Evolutionary conservation across 2,888 invertebrate species (phyloP), one percentile per base, ranked within the genome.

Genomic region (Orgyia antiqua): DNA sequence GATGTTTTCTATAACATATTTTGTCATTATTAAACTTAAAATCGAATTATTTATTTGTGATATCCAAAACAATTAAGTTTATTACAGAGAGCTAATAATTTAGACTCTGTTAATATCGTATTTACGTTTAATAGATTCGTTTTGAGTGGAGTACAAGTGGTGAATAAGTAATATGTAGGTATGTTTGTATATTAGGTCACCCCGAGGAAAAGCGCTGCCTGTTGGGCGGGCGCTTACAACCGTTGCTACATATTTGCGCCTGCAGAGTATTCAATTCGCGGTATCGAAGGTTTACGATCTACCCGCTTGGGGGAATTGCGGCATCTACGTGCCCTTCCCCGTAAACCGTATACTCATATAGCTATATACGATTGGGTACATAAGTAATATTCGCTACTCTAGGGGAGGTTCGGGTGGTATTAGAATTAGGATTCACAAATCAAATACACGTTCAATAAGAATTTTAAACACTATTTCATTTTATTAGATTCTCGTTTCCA

Each of bases 261-360:
- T 63, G 64, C 64, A 45, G 67, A 63, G 71, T 71, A 75, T 80
- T 80, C 79, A 79, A 82, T 82, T 76, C 79, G 78, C 58, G 78
- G 78, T 82, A 79, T 80, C 80, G 73, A 65, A 78, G 78, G 76
- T 78, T 82, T 82, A 79, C 77, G 78, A 82, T 78, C 79, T 71
- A 66, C 70, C 75, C 74, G 76, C 78, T 76, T 68, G 72, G 80
- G 82, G 80, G 80, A 79, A 80, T 79, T 80, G 78, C 64, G 79
- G 80, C 69, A 70, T 69, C 59, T 69, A 68, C 71, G 70, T 71
- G 68, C 72, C 68, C 74, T 72, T 77, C 73, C 67, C 65, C 64
- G 63, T 67, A 60, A 59, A 61, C 57, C 58, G 51, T 61, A 58
- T 53, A 59, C 59, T 55, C 54, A 49, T 60, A 57, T 53, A 51